A percentile compares a stretch with the other conserved stretches of the same genome.
These are phyloP conservation scores for Hyalella azteca DNA, from an alignment of 2,888 invertebrate genomes.

Conservation along the genomic window DNA sequence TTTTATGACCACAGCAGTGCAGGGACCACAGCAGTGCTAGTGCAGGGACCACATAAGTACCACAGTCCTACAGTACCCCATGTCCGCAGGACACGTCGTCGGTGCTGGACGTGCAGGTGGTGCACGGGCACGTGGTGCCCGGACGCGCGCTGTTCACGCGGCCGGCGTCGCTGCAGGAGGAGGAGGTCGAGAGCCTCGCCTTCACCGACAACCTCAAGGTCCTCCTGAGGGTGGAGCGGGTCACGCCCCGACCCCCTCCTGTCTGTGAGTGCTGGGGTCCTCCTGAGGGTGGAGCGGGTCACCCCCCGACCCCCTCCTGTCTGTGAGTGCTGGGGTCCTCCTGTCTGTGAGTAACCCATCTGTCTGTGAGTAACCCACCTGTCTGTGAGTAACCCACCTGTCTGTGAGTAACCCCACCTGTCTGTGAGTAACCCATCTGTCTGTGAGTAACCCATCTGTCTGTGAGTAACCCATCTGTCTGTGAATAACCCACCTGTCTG, in stretches of 20 bases:
- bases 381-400: too few relatives aligned
- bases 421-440: too few relatives aligned
- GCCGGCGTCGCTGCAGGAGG: conserved; percentile 72
- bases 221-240: conserved; percentile 67
- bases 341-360: too few relatives aligned
- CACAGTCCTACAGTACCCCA: not conserved
- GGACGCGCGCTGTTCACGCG: conserved; percentile 82
- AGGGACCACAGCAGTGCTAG: not conserved
- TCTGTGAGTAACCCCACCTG: too few relatives aligned
- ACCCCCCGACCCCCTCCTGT: conserved; percentile 31
- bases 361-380: too few relatives aligned
- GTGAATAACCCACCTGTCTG: too few relatives aligned
- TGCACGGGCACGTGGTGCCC: conserved; percentile 89
- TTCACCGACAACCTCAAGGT: conserved; percentile 84
- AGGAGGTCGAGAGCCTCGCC: conserved; percentile 78
- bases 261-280: conserved; percentile 36
- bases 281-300: conserved; percentile 59
- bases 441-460: too few relatives aligned
- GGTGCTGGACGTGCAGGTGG: conserved; percentile 79
- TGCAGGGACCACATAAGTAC: not conserved
- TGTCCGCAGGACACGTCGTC: not conserved
- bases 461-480: too few relatives aligned
- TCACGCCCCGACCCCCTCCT: conserved; percentile 43
- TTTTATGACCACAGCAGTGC: not conserved
- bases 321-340: conserved; percentile 34